A percentile compares a stretch with the other conserved stretches of the same genome.
Conservation (phyloP, 2,113 vertebrate species). For the Tragelaphus imberbis region DNA sequence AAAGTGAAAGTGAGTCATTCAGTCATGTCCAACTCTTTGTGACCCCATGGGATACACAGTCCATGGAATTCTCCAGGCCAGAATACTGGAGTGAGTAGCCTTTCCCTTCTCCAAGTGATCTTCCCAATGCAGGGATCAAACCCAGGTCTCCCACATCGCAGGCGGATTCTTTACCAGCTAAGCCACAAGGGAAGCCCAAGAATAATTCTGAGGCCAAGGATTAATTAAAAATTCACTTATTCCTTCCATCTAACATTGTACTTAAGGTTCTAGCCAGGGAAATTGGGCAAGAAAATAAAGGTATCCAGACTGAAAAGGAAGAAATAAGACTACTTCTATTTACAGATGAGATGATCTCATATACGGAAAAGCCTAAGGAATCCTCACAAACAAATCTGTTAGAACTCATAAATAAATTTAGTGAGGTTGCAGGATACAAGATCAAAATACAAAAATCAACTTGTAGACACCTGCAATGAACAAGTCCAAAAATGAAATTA, state of each 20-base stretch:
- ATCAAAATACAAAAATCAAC: neutral
- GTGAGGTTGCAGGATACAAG: neutral
- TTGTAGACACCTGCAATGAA: neutral
- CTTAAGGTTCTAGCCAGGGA: neutral
- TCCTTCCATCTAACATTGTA: neutral
- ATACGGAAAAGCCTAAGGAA: neutral
- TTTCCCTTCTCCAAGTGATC: neutral
- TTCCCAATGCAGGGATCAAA: neutral
- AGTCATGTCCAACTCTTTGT: neutral
- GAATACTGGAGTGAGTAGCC: neutral
- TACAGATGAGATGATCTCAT: neutral
- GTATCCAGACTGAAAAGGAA: neutral
- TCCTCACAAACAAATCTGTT: neutral
- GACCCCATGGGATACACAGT: neutral
- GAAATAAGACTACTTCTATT: neutral
- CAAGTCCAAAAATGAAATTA: conserved; percentile 7
- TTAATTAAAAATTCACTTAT: neutral
- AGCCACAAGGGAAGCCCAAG: neutral
- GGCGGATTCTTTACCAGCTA: neutral
- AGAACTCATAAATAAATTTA: neutral
- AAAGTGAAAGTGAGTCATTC: neutral
- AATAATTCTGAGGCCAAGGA: neutral
- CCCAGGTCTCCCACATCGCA: neutral
- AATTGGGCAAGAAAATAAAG: neutral
- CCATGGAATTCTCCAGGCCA: neutral